phyloP scores from a whole-genome alignment of 2,113 vertebrate species.

The Plecotus auritus region DNA sequence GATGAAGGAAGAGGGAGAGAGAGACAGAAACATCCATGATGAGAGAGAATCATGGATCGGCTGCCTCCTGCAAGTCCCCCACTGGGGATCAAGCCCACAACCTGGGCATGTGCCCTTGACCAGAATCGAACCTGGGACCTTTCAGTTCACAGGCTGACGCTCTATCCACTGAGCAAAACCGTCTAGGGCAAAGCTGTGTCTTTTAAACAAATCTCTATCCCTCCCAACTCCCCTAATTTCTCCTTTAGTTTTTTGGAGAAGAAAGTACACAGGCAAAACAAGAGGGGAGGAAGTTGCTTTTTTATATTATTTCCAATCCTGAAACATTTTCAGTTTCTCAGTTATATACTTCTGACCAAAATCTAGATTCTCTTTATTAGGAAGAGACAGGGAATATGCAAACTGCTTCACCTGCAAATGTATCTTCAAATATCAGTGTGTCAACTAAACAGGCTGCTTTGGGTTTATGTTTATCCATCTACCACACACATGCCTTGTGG shows the following conservation, averaged over 20 bases:
- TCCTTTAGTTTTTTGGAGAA: not conserved
- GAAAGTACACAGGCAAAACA: not conserved
- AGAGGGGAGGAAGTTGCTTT: not conserved
- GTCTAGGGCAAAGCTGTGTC: not conserved
- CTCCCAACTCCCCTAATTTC: not conserved
- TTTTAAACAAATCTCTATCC: not conserved
- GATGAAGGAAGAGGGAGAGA: not conserved
- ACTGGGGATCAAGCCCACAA: not conserved
- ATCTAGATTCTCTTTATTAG: not conserved
- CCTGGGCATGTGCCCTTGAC: too few species aligned
- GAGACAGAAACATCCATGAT: not conserved
- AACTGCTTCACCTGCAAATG: not conserved
- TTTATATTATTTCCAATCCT: not conserved
- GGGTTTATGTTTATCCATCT: not conserved
- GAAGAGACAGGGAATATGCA: not conserved
- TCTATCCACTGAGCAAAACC: too few species aligned
- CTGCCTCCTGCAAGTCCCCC: not conserved
- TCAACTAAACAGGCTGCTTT: not conserved
- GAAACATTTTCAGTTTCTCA: not conserved
- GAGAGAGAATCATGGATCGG: too few species aligned
- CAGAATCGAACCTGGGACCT: too few species aligned
- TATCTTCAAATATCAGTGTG: not conserved
- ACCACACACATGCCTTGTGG: rapidly evolving
- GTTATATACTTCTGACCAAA: not conserved
- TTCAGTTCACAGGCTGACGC: too few species aligned